Percentiles rank a stretch among this genome's conserved stretches.
Evolutionary conservation across 1,140 invertebrate species (phyloP).

Genomic region (Berghia stephanieae): DNA sequence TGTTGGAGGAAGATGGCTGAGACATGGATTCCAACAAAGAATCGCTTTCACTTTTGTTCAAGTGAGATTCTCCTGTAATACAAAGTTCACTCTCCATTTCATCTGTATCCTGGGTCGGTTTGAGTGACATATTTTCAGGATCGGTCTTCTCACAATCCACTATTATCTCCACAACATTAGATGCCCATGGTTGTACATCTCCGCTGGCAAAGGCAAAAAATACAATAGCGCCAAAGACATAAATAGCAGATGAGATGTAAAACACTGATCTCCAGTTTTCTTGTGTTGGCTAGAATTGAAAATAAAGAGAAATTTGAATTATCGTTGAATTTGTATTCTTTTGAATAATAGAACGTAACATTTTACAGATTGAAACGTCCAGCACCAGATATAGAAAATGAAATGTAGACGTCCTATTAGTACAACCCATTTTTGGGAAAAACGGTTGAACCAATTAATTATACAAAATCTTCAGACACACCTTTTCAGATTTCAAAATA

Average conservation of each 20-base stretch:
- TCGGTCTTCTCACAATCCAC: background rate
- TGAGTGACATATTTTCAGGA: background rate
- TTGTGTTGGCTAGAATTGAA: conserved; percentile 42
- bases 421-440: too few species aligned
- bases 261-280: conserved; percentile 51
- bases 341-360: too few species aligned
- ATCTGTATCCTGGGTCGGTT: background rate
- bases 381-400: too few species aligned
- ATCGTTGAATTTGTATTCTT: too few species aligned
- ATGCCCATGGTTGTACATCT: conserved; percentile 32
- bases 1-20: background rate
- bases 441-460: too few species aligned
- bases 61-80: background rate
- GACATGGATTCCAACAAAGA: background rate
- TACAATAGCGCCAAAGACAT: conserved; percentile 46
- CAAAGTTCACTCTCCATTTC: background rate
- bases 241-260: conserved; percentile 48
- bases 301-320: background rate
- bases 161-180: background rate
- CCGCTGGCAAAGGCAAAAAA: conserved; percentile 43
- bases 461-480: too few species aligned
- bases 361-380: too few species aligned
- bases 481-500: too few species aligned
- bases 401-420: too few species aligned
- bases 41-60: background rate